Conservation (phyloP, 2,113 vertebrate species). For the Lagopus muta region DNA sequence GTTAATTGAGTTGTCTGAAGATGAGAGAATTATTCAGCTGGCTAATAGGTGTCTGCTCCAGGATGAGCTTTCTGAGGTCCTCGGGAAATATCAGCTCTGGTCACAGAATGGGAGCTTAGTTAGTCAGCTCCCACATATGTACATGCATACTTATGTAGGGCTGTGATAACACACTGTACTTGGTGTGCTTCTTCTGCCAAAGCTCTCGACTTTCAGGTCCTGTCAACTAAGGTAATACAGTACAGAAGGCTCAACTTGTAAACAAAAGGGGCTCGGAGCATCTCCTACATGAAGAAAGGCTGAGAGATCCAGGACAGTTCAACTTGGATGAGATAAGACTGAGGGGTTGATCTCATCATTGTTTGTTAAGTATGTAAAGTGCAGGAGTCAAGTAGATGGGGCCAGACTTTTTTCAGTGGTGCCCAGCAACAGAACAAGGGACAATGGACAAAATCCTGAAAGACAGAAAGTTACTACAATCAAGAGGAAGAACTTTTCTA, state of each 20-base stretch:
- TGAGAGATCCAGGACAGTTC: no score
- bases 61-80: background rate
- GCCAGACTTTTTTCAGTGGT: no score
- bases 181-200: background rate
- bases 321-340: no score
- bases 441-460: no score
- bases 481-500: no score
- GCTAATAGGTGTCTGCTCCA: background rate
- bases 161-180: background rate
- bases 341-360: no score
- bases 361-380: no score
- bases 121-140: background rate
- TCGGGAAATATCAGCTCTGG: background rate
- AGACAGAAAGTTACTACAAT: no score
- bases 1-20: background rate
- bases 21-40: background rate
- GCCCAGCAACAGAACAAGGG: no score
- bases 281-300: no score
- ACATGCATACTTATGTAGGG: background rate
- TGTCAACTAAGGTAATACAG: background rate
- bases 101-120: background rate
- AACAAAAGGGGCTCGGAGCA: background rate
- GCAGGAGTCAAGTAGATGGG: no score
- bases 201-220: background rate
- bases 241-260: background rate